These are phyloP conservation scores for Ephydatia muelleri DNA, from an alignment of 37 sponge, comb jelly and placozoan species.

Conservation along the genomic window DNA sequence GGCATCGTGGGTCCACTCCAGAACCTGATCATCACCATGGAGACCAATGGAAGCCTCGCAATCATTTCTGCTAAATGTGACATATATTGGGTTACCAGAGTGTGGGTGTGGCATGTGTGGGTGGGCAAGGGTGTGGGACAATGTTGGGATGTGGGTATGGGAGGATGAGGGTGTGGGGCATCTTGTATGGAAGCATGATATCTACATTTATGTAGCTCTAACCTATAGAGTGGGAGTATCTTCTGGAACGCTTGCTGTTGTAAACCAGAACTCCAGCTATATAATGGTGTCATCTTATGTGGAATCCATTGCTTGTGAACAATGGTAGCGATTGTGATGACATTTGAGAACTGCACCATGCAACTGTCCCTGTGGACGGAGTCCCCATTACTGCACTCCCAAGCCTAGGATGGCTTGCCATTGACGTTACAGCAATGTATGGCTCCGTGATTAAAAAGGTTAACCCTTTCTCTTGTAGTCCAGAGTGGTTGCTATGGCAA, in stretches of 20 bases:
- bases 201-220: too few species aligned
- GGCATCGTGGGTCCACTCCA: neutral
- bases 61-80: conserved; percentile 14
- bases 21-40: neutral
- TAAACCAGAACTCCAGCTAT: neutral
- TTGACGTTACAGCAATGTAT: neutral
- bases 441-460: neutral
- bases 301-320: neutral
- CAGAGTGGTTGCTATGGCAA: neutral
- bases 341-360: neutral
- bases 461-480: neutral
- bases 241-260: neutral
- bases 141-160: too few species aligned
- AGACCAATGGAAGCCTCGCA: neutral
- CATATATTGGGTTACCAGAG: too few species aligned
- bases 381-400: too few species aligned
- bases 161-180: neutral
- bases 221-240: neutral
- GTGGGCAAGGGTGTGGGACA: neutral
- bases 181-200: neutral
- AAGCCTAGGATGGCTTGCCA: too few species aligned
- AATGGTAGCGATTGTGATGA: too few species aligned
- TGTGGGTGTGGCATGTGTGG: neutral
- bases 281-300: neutral
- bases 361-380: neutral